Conservation (phyloP, 2,113 vertebrate species). For the Stegostoma tigrinum region DNA sequence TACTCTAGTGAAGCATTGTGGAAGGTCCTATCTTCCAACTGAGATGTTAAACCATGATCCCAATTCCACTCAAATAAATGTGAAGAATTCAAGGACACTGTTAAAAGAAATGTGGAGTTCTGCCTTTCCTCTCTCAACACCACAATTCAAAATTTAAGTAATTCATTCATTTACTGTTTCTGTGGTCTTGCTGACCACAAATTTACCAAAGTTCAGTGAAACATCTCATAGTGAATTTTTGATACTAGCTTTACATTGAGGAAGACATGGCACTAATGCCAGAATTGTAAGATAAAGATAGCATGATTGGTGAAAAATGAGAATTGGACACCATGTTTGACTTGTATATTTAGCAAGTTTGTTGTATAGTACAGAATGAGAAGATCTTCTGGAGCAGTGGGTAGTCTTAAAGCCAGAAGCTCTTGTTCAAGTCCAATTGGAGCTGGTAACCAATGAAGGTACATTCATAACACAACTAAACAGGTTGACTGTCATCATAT, state of each 20-base stretch:
- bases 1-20: not conserved
- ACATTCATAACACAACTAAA: no score
- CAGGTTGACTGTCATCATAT: no score
- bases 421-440: no score
- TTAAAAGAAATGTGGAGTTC: not conserved
- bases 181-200: not conserved
- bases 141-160: not conserved
- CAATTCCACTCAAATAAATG: no score
- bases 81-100: not conserved
- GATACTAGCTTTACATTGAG: not conserved
- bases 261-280: not conserved
- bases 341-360: not conserved
- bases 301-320: not conserved
- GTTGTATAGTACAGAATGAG: not conserved
- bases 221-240: not conserved
- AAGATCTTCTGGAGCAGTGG: no score
- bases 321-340: not conserved
- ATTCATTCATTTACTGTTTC: not conserved
- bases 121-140: not conserved
- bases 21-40: no score
- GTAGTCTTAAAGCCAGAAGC: no score
- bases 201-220: not conserved
- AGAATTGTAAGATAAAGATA: not conserved
- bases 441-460: no score
- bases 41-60: no score